Base-by-base conservation (phyloP, 2,113 vertebrate genomes). In the Thunnus thynnus region DNA sequence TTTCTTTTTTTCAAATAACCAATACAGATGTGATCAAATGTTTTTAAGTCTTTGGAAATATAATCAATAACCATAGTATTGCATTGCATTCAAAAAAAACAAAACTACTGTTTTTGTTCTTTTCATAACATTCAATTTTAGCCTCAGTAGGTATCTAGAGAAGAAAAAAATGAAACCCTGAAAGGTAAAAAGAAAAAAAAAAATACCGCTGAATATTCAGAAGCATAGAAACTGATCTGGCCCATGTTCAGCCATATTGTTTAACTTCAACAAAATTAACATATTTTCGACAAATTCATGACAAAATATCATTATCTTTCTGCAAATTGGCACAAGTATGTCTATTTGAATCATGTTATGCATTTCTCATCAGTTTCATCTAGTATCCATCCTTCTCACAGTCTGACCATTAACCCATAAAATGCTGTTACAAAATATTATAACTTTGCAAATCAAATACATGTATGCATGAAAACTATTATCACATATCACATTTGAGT, bases 11-110 rank as follows among this genome's bases (percentile, higher is more conserved):
- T 74, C 1, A 46, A 79, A 71, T 50, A 50, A 78, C 18, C 12
- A 64, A 64, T 69, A 64, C 5, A 78, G n/a, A 22, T 57, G 30
- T 76, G 27, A 82, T 58, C 32, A 83, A 78, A 86, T 60, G 16
- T 44, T n/a, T 16, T n/a, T 55, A 55, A 78, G 14, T 92, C 90
- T 92, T 92, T 91, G 90, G 90, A 83, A 74, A 89, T 46, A 71
- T 51, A 86, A 70, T 78, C 41, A 73, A 73, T 58, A 78, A 80
- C 64, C 52, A 25, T 65, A 73, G 74, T 82, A 88, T 90, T 90
- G 85, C 85, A 82, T 89, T 85, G 56, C 58, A 69, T 86, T 72
- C 8, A 62, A 73, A 55, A 20, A 16, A 16, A 55, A 55, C 6
- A 41, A 36, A 36, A 41, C 36, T 8, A 79, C 25, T 41, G 44